Conservation (phyloP, 2,113 vertebrate genomes). For the Cygnus atratus region DNA sequence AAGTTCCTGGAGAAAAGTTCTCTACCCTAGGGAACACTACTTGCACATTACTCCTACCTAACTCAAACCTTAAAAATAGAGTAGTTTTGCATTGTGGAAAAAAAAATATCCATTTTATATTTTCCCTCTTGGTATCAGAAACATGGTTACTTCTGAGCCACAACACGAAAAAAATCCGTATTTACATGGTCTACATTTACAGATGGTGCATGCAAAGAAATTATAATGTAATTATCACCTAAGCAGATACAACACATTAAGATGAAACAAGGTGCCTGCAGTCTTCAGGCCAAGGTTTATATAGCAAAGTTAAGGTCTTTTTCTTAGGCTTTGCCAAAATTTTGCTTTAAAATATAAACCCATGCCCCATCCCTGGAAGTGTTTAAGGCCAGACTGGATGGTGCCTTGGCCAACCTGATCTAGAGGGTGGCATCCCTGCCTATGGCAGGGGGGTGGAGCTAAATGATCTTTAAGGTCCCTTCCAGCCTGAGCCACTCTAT, state of each 20-base stretch:
- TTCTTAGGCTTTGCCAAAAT: not conserved
- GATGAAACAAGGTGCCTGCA: not conserved
- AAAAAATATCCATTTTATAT: not conserved
- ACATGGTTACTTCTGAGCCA: not conserved
- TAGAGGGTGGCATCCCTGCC: no score
- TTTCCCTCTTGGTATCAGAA: not conserved
- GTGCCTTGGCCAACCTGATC: no score
- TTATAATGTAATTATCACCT: not conserved
- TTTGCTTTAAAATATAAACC: not conserved
- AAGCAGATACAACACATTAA: not conserved
- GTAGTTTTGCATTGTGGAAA: not conserved
- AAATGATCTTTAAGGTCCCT: no score
- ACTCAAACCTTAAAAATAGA: not conserved
- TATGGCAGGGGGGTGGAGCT: no score
- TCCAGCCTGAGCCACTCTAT: no score
- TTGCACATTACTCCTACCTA: not conserved
- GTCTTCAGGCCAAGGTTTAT: not conserved
- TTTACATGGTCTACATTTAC: not conserved
- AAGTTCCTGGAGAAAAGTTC: not conserved
- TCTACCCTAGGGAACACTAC: not conserved
- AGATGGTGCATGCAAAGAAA: not conserved
- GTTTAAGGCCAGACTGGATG: no score
- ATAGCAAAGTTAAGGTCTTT: not conserved
- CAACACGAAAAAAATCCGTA: not conserved
- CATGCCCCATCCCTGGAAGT: not conserved